Conservation (phyloP, 2,113 vertebrate genomes). For the Colius striatus region DNA sequence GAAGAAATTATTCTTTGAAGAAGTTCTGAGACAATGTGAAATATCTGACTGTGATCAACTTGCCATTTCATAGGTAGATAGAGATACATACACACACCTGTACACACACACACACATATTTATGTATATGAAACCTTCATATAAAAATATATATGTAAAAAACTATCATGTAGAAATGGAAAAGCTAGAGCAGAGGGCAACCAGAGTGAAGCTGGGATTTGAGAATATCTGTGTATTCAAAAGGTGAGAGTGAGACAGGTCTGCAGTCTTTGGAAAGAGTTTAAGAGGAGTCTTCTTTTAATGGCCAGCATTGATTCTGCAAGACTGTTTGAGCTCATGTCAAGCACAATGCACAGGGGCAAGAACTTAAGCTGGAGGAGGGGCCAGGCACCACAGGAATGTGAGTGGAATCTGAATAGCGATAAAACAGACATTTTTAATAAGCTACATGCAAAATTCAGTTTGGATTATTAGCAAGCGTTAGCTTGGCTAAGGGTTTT, state of each 20-base stretch:
- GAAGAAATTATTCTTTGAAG: not conserved
- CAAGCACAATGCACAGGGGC: not conserved
- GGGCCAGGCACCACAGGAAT: not conserved
- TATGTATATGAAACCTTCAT: not conserved
- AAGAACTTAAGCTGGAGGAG: conserved; percentile 35
- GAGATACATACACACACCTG: not conserved
- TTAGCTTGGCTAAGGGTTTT: not conserved
- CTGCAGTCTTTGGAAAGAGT: conserved; percentile 48
- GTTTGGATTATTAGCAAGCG: not conserved
- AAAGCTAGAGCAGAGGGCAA: conserved; percentile 30
- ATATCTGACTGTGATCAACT: not conserved
- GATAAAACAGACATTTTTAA: not conserved
- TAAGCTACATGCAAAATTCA: not conserved
- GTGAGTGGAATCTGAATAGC: not conserved
- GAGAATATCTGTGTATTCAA: not conserved
- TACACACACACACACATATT: accelerated
- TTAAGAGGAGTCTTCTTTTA: conserved; percentile 41
- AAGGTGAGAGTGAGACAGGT: conserved; percentile 14
- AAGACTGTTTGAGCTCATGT: not conserved
- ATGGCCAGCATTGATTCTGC: not conserved
- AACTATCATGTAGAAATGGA: not conserved
- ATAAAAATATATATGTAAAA: not conserved
- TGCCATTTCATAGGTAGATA: not conserved
- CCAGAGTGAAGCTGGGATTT: not conserved
- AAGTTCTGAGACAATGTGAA: not conserved